Evolutionary conservation across 1,140 invertebrate genomes (phyloP), one percentile per base, ranked within the genome.

Genomic region (Drosophila ercepeae): DNA sequence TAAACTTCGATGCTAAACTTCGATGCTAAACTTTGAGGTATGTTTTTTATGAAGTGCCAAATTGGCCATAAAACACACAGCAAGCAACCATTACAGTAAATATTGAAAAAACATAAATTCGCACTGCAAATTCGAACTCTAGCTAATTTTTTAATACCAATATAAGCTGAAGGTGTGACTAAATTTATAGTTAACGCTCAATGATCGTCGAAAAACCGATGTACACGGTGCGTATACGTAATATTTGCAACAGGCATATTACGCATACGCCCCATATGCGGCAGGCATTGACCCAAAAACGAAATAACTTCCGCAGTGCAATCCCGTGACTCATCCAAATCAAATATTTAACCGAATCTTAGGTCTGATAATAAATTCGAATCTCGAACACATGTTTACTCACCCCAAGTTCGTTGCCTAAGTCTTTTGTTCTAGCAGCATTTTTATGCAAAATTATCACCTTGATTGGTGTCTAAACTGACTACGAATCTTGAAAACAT

Each of bases 341-440:
- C 2, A 21, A 53, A 61, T n/a, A 13, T 23, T 45, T 1, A 16
- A 5, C 2, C 4, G 4, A 32, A 32, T 18, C 1, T 16, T 11
- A 19, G 32, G 23, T 50, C 18, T 14, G 13, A 32, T 13, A 63
- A 42, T 25, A 25, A 64, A 65, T n/a, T 63, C 58, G 46, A 13
- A 34, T 13, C 7, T 63, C 58, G 60, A 13, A 27, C 16, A 27
- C 7, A 34, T 25, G 19, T 29, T 65, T 64, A 44, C 42, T 64
- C 59, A 64, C 18, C 16, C 3, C 46, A 60, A 89, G 83, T 89
- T 89, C 46, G 84, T 68, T 59, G 70, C 48, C 46, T 57, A 79
- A 89, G 75, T 89, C 84, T 79, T 89, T 89, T 89, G 83, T 89
- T 84, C 67, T 79, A 81, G 27, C 54, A 8, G 29, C 23, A 69